A percentile compares a stretch with the other conserved stretches of the same genome.
Conservation (phyloP, 1,140 invertebrate genomes). For the Lerema accius region DNA sequence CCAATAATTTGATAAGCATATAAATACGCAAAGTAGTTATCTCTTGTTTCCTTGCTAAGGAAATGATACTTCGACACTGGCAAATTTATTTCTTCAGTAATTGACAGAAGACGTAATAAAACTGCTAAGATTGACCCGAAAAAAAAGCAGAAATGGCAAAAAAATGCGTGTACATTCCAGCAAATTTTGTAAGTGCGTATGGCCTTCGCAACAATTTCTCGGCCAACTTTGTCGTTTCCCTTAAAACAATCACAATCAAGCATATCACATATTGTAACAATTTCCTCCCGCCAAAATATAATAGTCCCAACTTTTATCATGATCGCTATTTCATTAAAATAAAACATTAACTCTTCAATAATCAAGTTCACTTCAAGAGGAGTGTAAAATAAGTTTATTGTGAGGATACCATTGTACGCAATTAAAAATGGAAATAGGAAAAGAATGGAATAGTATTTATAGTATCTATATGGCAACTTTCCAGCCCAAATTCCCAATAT, state of each 20-base stretch:
- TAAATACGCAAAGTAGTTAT: slow-evolving; percentile 37
- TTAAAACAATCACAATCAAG: slow-evolving; percentile 39
- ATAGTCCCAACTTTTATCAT: slow-evolving; percentile 36
- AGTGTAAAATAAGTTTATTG: slow-evolving; percentile 38
- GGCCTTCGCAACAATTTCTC: slow-evolving; percentile 29
- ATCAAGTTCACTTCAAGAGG: slow-evolving; percentile 38
- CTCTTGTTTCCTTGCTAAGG: slow-evolving; percentile 32
- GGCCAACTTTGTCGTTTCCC: slow-evolving; percentile 24
- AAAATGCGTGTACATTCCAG: slow-evolving; percentile 19
- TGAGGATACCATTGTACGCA: slow-evolving; percentile 34
- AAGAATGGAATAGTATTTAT: slow-evolving; percentile 32
- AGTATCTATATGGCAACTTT: slow-evolving; percentile 29
- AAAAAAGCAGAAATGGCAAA: slow-evolving; percentile 30
- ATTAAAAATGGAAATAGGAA: slow-evolving; percentile 15
- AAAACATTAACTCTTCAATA: slow-evolving; percentile 38
- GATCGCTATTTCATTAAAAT: slow-evolving; percentile 34
- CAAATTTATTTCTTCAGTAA: slow-evolving; percentile 7
- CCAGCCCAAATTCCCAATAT: slow-evolving; percentile 44
- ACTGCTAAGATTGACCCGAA: slow-evolving; percentile 23
- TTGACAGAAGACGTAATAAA: slow-evolving; percentile 11
- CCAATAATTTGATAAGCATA: slow-evolving; percentile 41
- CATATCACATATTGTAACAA: slow-evolving; percentile 32
- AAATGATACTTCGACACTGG: slow-evolving; percentile 43
- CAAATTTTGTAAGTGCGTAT: slow-evolving; percentile 35
- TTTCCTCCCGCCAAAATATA: slow-evolving; percentile 28